These are phyloP conservation scores for Lasioglossum figueresi DNA, from an alignment of 2,888 invertebrate species.

Conservation along the genomic window DNA sequence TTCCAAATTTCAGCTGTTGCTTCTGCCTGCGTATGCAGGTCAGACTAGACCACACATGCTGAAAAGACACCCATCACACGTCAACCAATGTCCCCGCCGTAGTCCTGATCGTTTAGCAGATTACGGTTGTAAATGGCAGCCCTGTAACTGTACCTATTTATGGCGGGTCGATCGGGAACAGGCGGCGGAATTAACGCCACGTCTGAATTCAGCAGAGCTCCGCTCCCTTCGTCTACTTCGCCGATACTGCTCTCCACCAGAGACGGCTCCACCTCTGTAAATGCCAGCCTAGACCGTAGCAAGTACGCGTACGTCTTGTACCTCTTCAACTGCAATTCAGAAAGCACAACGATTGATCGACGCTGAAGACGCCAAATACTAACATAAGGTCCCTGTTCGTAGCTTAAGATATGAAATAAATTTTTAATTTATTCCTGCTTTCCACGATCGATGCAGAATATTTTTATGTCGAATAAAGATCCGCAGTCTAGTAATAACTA, in stretches of 20 bases:
- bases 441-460: too few relatives aligned
- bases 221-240: slow-evolving; percentile 85
- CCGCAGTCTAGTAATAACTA: too few relatives aligned
- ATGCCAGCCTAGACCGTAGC: slow-evolving; percentile 89
- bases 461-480: too few relatives aligned
- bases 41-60: slow-evolving; percentile 90
- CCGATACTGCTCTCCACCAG: slow-evolving; percentile 86
- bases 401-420: too few relatives aligned
- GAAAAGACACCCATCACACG: slow-evolving; percentile 93
- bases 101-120: slow-evolving; percentile 85
- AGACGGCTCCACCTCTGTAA: slow-evolving; percentile 85
- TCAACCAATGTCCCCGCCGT: slow-evolving; percentile 89
- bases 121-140: slow-evolving; percentile 88
- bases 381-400: too few relatives aligned
- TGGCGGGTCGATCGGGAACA: slow-evolving; percentile 86
- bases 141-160: slow-evolving; percentile 90
- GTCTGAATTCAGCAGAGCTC: slow-evolving; percentile 80
- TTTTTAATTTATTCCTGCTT: too few relatives aligned
- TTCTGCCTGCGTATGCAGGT: slow-evolving; percentile 74
- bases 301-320: slow-evolving; percentile 93
- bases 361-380: not conserved
- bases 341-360: not conserved
- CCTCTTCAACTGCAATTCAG: slow-evolving; percentile 89
- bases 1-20: slow-evolving; percentile 67
- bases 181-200: slow-evolving; percentile 85